These are phyloP conservation scores for Bergia puertoricense DNA, from an alignment of 92 coral and sea anemone species.

Conservation along the genomic window DNA sequence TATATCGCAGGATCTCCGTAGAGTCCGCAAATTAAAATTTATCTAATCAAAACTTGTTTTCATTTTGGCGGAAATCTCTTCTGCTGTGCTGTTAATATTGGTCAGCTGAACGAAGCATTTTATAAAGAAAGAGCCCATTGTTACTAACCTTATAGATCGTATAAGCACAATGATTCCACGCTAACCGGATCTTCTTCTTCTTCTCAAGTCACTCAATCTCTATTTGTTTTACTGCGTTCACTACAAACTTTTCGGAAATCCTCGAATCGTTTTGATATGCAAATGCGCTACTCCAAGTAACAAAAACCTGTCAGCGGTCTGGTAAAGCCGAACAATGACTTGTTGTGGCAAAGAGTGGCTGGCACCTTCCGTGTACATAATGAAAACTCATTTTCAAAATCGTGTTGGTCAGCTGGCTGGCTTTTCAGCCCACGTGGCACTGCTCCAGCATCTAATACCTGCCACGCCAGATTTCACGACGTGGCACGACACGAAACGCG, in stretches of 20 bases:
- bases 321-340: constrained; percentile 4
- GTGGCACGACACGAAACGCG: constrained; percentile 36
- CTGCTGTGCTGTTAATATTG: not conserved
- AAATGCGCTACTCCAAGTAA: constrained; percentile 26
- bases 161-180: not conserved
- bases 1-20: not conserved
- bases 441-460: not conserved
- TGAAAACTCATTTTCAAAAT: constrained; percentile 32
- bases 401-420: constrained; percentile 33
- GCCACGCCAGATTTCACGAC: constrained; percentile 34
- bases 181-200: not conserved
- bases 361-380: constrained; percentile 43
- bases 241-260: constrained; percentile 41
- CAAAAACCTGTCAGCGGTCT: constrained; percentile 38
- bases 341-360: constrained; percentile 16
- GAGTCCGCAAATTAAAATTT: not conserved
- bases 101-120: not conserved
- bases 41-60: not conserved
- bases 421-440: constrained; percentile 26
- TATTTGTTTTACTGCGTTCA: constrained; percentile 30
- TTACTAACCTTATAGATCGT: not conserved
- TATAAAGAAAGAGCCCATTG: not conserved
- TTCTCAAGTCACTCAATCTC: not conserved
- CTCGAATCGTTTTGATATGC: constrained; percentile 40
- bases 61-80: not conserved